Conservation (phyloP, 2,797 vertebrate species). For the Ficedula albicollis region DNA sequence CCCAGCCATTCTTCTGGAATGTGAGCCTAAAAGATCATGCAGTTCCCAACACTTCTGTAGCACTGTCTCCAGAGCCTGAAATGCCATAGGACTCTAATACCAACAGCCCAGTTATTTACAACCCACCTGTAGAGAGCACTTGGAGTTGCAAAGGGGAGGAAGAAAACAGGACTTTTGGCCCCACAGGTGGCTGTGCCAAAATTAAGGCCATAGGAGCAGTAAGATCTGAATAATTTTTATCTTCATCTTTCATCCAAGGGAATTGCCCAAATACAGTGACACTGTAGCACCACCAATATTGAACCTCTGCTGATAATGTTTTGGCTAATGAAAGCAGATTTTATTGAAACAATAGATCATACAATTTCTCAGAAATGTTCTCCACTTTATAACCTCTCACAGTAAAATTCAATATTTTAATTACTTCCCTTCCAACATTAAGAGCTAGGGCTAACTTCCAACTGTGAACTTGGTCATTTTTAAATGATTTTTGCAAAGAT, state of each 20-base stretch:
- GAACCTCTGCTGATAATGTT: background rate
- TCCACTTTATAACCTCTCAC: background rate
- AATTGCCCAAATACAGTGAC: background rate
- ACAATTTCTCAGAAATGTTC: background rate
- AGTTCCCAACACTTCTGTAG: background rate
- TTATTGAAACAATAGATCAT: background rate
- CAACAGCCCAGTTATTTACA: background rate
- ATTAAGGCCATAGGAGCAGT: background rate
- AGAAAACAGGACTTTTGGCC: background rate
- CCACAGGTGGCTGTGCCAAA: background rate
- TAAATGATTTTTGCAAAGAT: background rate
- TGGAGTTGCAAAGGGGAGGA: background rate
- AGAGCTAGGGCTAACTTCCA: background rate
- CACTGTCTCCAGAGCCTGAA: background rate
- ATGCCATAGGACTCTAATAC: background rate
- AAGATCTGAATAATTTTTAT: background rate
- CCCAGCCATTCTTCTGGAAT: background rate
- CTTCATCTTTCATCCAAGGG: background rate
- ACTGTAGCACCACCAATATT: background rate
- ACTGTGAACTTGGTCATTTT: background rate
- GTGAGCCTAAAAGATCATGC: background rate
- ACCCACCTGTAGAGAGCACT: rapidly evolving
- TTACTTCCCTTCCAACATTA: background rate
- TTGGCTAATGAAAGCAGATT: background rate
- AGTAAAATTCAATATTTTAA: background rate